These are phyloP conservation scores for Alfaro cultratus DNA, from an alignment of 2,797 vertebrate genomes.

Conservation along the genomic window DNA sequence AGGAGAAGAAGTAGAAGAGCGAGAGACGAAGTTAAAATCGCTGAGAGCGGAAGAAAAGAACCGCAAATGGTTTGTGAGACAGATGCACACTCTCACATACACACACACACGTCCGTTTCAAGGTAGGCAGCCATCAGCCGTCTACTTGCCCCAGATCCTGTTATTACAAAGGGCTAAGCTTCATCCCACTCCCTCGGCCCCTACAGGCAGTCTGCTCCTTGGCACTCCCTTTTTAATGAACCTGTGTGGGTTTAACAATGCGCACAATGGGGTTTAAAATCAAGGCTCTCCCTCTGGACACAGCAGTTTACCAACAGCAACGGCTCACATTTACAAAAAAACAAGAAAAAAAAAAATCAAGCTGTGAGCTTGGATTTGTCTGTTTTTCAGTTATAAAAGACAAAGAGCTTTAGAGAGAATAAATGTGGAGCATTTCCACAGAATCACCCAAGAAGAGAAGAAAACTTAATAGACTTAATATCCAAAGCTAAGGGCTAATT, in stretches of 20 bases:
- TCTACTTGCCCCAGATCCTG: conserved; percentile 48
- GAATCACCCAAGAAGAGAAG: conserved; percentile 40
- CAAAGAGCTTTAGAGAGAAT: conserved; percentile 50
- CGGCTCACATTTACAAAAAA: conserved; percentile 15
- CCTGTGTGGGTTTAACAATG: conserved; percentile 70
- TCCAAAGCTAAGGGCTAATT: conserved; percentile 48
- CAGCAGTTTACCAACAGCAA: conserved; percentile 60
- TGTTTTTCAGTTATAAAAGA: conserved; percentile 54
- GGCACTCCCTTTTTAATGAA: conserved; percentile 68
- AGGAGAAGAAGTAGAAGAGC: conserved; percentile 10
- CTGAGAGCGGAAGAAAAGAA: conserved; percentile 27
- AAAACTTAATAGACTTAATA: conserved; percentile 41
- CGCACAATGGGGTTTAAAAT: conserved; percentile 67
- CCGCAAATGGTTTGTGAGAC: conserved; percentile 21
- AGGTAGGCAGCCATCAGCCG: conserved; percentile 45
- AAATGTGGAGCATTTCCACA: conserved; percentile 37
- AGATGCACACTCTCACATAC: neutral
- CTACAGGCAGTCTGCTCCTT: conserved; percentile 57
- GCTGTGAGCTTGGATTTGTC: conserved; percentile 48
- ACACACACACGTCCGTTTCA: conserved; percentile 58
- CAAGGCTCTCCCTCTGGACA: conserved; percentile 64
- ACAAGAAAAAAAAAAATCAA: conserved; percentile 30
- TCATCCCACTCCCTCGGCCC: conserved; percentile 59
- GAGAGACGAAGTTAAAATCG: neutral
- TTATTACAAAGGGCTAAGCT: conserved; percentile 59